Percentiles rank a stretch among this genome's conserved stretches.
Evolutionary conservation across 1,140 invertebrate species (phyloP).

Genomic region (Heliconius melpomene): DNA sequence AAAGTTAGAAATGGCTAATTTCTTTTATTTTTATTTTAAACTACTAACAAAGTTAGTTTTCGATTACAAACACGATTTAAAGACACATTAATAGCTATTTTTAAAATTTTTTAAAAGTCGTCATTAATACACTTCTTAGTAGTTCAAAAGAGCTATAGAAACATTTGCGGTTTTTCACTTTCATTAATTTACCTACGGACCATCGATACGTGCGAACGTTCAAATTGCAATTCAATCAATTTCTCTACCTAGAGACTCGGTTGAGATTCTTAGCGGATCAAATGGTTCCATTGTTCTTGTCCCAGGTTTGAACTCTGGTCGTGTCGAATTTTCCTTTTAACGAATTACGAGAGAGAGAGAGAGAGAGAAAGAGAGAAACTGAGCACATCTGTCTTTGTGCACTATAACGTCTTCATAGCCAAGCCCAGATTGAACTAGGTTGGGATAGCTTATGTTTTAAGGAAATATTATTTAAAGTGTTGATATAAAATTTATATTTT

Average conservation of each 20-base stretch:
- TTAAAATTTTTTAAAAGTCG: too few relatives aligned
- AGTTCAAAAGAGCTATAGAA: too few relatives aligned
- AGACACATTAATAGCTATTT: too few relatives aligned
- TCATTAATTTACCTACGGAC: too few relatives aligned
- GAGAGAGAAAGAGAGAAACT: neutral
- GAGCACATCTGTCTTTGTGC: neutral
- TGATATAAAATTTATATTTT: neutral
- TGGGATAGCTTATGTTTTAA: neutral
- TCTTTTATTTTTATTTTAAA: too few relatives aligned
- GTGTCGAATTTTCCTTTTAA: neutral
- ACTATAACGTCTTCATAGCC: neutral
- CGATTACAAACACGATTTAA: too few relatives aligned
- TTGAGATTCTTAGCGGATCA: neutral
- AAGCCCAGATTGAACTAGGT: too few relatives aligned
- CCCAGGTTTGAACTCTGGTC: neutral
- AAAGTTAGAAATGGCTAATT: too few relatives aligned
- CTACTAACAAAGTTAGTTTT: too few relatives aligned
- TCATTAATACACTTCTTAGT: too few relatives aligned
- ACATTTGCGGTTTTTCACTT: too few relatives aligned
- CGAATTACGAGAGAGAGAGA: neutral
- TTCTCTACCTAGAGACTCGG: neutral
- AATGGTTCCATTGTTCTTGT: neutral
- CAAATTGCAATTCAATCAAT: neutral
- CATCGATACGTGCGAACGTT: neutral
- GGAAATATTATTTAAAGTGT: neutral